phyloP scores from a whole-genome alignment of 2,113 vertebrate genomes.

The Thunnus thynnus region DNA sequence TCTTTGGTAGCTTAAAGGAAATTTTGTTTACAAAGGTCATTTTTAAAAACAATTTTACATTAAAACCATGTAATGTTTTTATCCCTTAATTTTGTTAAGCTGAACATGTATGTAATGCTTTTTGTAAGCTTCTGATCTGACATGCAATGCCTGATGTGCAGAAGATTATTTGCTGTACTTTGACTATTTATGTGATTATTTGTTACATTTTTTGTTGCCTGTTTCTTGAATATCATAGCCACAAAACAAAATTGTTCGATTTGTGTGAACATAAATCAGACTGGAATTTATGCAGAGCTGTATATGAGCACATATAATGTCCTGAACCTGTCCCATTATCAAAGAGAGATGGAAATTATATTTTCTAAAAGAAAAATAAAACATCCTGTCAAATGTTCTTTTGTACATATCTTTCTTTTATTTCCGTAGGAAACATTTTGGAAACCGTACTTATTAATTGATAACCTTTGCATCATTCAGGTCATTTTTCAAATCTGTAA shows the following conservation, averaged over 20 bases:
- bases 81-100: not conserved
- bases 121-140: conserved; percentile 15
- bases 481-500: not conserved
- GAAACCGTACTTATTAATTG: no score
- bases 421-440: rapidly evolving
- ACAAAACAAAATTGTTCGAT: conserved; percentile 20
- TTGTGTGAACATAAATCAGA: not conserved
- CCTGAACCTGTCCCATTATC: not conserved
- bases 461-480: not conserved
- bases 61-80: not conserved
- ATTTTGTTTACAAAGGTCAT: conserved; percentile 23
- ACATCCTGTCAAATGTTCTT: not conserved
- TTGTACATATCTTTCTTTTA: not conserved
- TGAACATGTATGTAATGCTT: conserved; percentile 1
- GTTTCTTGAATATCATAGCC: not conserved
- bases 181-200: conserved; percentile 9
- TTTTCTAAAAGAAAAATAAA: conserved; percentile 7
- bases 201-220: not conserved
- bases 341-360: not conserved
- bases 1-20: not conserved
- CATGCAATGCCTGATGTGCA: not conserved
- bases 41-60: not conserved
- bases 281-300: not conserved
- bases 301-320: not conserved
- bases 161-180: conserved; percentile 10